phyloP scores from a whole-genome alignment of 2,113 vertebrate genomes.

The Conger conger region DNA sequence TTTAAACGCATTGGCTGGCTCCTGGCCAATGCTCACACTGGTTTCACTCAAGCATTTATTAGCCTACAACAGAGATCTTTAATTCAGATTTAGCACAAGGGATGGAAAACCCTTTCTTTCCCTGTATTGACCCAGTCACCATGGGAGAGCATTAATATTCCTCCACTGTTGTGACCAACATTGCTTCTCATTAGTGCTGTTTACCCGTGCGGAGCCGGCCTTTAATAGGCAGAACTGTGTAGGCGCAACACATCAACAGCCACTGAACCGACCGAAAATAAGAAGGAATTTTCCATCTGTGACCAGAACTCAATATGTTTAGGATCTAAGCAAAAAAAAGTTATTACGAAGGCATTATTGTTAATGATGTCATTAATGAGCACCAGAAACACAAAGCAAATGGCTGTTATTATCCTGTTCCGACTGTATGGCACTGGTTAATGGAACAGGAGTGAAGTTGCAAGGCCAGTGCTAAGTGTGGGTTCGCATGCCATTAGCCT shows the following conservation, averaged over 20 bases:
- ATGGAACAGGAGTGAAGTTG: constrained; percentile 42
- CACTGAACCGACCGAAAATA: background rate
- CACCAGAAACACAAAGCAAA: background rate
- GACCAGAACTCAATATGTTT: background rate
- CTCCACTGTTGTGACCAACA: background rate
- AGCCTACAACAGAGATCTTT: background rate
- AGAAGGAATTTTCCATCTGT: background rate
- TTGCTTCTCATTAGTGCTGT: background rate
- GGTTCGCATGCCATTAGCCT: constrained; percentile 57
- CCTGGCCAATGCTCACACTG: background rate
- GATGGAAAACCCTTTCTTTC: background rate
- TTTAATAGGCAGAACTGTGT: background rate
- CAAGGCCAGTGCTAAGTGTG: constrained; percentile 49
- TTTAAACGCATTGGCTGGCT: background rate
- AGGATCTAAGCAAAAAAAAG: background rate
- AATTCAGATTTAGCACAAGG: background rate
- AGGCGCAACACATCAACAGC: background rate
- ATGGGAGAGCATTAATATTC: background rate
- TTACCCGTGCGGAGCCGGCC: background rate
- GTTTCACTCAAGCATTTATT: background rate
- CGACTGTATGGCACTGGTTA: background rate
- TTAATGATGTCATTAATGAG: background rate
- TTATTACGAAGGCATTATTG: background rate
- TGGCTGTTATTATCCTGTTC: background rate
- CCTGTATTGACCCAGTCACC: background rate